Evolutionary conservation across 2,113 vertebrate genomes (phyloP).

Genomic region (Rhynchomys soricoides): DNA sequence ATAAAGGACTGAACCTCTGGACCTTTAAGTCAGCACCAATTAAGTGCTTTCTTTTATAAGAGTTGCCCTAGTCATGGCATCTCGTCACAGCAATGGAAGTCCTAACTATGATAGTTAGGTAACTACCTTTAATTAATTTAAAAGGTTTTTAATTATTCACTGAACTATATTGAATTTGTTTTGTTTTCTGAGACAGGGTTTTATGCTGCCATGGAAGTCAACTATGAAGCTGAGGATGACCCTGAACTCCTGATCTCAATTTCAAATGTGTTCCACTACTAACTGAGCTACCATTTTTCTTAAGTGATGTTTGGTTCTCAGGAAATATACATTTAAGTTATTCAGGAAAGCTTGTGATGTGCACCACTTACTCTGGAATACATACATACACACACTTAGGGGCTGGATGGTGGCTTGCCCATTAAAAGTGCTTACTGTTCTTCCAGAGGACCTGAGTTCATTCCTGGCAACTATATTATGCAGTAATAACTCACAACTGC

Average conservation of each 20-base stretch:
- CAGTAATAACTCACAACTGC: slow-evolving; percentile 5
- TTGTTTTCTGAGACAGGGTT: background rate
- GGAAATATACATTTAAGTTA: background rate
- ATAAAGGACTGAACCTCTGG: background rate
- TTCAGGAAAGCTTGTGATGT: background rate
- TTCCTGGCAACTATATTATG: background rate
- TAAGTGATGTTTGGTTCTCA: background rate
- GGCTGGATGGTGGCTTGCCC: background rate
- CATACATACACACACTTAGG: background rate
- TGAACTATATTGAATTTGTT: background rate
- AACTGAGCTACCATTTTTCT: background rate
- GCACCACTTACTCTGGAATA: background rate
- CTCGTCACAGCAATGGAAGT: background rate
- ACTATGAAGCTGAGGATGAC: background rate
- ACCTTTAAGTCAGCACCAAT: background rate
- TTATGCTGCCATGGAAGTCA: background rate
- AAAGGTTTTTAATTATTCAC: slow-evolving; percentile 12
- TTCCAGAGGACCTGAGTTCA: background rate
- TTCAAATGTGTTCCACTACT: background rate
- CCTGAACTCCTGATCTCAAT: background rate
- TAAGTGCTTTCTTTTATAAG: background rate
- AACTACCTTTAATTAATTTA: background rate
- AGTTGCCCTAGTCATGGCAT: background rate
- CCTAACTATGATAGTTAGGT: background rate
- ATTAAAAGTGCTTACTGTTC: background rate